Base-by-base conservation (phyloP, 2,888 invertebrate genomes). In the Clostera curtula region DNA sequence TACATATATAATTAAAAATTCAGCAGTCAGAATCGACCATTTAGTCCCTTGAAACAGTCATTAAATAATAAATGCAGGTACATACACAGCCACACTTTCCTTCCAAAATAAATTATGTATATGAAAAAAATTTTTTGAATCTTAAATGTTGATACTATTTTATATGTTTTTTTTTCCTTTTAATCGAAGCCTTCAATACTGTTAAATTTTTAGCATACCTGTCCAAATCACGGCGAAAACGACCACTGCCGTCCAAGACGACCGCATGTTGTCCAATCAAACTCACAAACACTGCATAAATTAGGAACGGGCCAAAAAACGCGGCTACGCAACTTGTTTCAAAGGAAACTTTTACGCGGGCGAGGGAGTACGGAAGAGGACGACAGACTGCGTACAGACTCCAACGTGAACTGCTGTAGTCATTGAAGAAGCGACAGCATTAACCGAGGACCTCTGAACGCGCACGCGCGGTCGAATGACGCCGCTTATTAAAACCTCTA, bases 391-490 rank as follows among this genome's bases (percentile, higher is more conserved):
- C 49, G n/a, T 46, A 41, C 42, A 57, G 50, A 46, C 48, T 53
- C 60, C 44, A 47, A 29, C 45, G 38, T 47, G 47, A 44, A 72
- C 73, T 72, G 65, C 56, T 42, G 55, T 37, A 48, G 36, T 49
- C 49, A 50, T 47, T 44, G 47, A n/a, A n/a, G n/a, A n/a, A n/a
- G 45, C 31, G 40, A 40, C 2, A 43, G 49, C 46, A 46, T 49
- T 39, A 46, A 51, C 51, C 49, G 47, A 33, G 48, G 49, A 63
- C 63, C 62, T 62, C 46, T 42, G 61, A 56, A 56, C 62, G 66
- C 75, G 75, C 75, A 72, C 73, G 73, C 72, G 75, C 65, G 36
- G 51, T 38, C 40, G 40, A 31, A 37, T 41, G 47, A 46, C 50
- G 49, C 48, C 39, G 22, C 39, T 27, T 24, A 3, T 18, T 3